A percentile compares a stretch with the other conserved stretches of the same genome.
These are phyloP conservation scores for Xiphorhynchus elegans DNA, from an alignment of 2,113 vertebrate species.

Conservation along the genomic window DNA sequence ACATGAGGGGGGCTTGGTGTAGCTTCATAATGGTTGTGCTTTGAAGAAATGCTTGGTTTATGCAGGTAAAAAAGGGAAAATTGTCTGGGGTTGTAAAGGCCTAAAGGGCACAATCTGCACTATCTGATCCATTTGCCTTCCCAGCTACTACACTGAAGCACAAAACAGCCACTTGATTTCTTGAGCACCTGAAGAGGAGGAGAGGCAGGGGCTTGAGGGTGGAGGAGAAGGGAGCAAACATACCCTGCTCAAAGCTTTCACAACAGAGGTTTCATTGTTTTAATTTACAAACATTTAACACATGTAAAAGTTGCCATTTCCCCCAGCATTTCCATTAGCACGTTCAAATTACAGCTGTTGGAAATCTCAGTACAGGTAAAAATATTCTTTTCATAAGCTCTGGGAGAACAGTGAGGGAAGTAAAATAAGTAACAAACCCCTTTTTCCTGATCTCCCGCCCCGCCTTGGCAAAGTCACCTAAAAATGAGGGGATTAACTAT, in stretches of 20 bases:
- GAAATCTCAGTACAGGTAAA: not conserved
- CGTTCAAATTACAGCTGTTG: not conserved
- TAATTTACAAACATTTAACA: not conserved
- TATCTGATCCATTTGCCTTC: conserved; percentile 1
- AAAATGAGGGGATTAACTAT: conserved; percentile 52
- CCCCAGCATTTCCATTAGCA: not conserved
- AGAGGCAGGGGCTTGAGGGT: not conserved
- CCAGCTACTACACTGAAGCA: not conserved
- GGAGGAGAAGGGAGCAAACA: not conserved
- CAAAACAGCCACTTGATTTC: conserved; percentile 62
- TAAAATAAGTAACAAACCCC: not conserved
- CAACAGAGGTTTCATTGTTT: conserved; percentile 33
- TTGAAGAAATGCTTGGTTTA: conserved; percentile 47
- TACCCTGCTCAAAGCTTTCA: not conserved
- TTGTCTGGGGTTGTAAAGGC: not conserved
- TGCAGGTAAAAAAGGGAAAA: conserved; percentile 6
- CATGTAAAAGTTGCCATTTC: not conserved
- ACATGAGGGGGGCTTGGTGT: not conserved
- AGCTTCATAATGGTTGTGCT: not conserved
- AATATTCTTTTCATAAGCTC: not conserved
- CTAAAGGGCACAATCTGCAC: conserved; percentile 11
- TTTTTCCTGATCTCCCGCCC: not conserved
- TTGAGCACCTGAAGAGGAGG: conserved; percentile 49
- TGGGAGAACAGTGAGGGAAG: not conserved
- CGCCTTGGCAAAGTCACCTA: not conserved